Conservation (phyloP, 2,888 invertebrate species). For the Megalurothrips usitatus region DNA sequence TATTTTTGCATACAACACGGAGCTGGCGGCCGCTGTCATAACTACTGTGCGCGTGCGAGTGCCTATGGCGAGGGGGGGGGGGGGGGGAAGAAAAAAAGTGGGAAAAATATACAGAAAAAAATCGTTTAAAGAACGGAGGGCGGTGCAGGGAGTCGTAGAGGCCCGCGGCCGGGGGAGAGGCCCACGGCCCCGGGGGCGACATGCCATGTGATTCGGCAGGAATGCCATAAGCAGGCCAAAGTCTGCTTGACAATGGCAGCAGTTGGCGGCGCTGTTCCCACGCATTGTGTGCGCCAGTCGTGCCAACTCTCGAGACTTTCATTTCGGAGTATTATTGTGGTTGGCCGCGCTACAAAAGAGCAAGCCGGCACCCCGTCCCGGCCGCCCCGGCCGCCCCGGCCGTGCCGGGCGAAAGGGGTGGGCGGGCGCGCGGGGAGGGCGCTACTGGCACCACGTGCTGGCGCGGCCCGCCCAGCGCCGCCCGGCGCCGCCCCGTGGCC, state of each 20-base stretch:
- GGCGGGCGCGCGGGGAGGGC: not conserved
- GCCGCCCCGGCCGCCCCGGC: too few relatives aligned
- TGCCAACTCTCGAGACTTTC: constrained; percentile 24
- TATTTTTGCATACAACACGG: too few relatives aligned
- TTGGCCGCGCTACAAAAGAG: constrained; percentile 24
- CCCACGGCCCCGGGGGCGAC: not conserved
- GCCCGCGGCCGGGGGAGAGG: not conserved
- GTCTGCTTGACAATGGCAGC: constrained; percentile 15
- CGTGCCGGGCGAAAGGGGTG: not conserved
- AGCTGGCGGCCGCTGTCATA: not conserved
- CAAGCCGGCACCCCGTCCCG: not conserved
- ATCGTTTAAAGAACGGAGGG: not conserved
- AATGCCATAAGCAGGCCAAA: constrained; percentile 13
- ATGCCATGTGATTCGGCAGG: constrained; percentile 22
- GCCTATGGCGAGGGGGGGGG: not conserved
- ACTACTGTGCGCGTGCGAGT: not conserved
- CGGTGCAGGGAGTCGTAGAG: too few relatives aligned
- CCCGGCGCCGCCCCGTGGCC: not conserved
- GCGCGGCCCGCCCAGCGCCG: not conserved
- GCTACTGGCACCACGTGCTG: too few relatives aligned
- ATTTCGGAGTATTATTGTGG: constrained; percentile 25
- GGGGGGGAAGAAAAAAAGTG: too few relatives aligned
- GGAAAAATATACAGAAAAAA: not conserved
- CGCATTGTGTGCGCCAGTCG: not conserved
- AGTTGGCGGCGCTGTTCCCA: constrained; percentile 18